phyloP scores from a whole-genome alignment of 2,888 invertebrate species.

The Augiades crinisus region DNA sequence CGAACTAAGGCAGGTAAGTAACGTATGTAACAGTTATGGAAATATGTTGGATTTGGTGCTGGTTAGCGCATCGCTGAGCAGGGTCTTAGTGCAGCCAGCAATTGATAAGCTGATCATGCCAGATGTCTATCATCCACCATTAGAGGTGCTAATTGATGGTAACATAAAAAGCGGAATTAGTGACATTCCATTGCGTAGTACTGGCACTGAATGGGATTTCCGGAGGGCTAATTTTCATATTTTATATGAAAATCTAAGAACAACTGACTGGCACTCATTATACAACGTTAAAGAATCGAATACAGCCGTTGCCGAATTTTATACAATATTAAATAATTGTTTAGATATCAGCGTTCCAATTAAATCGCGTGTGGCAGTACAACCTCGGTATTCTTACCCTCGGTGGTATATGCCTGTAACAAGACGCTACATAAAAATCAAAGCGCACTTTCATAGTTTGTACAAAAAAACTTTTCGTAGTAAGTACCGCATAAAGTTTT shows the following conservation, averaged over 20 bases:
- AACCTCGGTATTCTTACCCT: too few relatives aligned
- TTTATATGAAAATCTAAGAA: background rate
- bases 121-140: background rate
- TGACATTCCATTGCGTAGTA: background rate
- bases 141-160: background rate
- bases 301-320: background rate
- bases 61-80: too few relatives aligned
- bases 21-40: background rate
- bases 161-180: background rate
- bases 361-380: background rate
- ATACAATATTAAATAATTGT: background rate
- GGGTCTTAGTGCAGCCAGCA: too few relatives aligned
- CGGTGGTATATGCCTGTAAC: constrained; percentile 1
- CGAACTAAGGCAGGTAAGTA: too few relatives aligned
- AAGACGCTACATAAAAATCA: constrained; percentile 9
- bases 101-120: background rate
- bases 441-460: background rate
- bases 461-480: background rate
- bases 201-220: too few relatives aligned
- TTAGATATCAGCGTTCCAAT: too few relatives aligned
- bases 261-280: background rate
- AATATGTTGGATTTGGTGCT: background rate
- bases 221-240: background rate
- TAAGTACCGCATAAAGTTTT: background rate
- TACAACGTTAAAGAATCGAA: background rate